These are phyloP conservation scores for Brachyrhaphis roseni DNA, from an alignment of 2,797 vertebrate species.

Conservation along the genomic window DNA sequence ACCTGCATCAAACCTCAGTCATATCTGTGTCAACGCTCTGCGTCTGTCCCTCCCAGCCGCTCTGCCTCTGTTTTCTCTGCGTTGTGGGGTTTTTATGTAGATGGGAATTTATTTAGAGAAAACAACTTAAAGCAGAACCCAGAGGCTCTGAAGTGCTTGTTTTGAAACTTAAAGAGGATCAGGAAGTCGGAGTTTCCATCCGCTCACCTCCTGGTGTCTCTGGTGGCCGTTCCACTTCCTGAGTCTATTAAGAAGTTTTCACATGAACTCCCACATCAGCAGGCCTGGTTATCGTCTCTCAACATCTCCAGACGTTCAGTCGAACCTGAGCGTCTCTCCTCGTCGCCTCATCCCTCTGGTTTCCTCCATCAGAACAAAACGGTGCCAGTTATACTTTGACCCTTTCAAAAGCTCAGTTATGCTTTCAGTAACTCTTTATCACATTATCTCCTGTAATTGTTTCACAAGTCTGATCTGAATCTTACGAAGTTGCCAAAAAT, in stretches of 20 bases:
- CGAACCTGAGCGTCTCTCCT: constrained; percentile 41
- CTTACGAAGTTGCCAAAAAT: background rate
- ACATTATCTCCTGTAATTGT: constrained; percentile 64
- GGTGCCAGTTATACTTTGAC: background rate
- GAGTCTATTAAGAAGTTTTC: constrained; percentile 74
- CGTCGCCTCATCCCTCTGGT: background rate
- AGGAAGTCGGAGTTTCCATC: constrained; percentile 56
- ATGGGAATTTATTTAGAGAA: constrained; percentile 53
- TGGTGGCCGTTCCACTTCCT: constrained; percentile 61
- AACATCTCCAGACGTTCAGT: constrained; percentile 44
- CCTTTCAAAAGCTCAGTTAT: constrained; percentile 1
- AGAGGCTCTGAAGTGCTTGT: constrained; percentile 24
- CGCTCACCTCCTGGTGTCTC: constrained; percentile 54
- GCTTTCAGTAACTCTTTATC: constrained; percentile 63
- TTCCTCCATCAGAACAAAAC: background rate
- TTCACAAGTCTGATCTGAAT: constrained; percentile 47
- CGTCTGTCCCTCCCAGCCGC: constrained; percentile 11
- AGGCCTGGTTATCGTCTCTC: constrained; percentile 72
- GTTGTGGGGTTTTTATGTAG: constrained; percentile 58
- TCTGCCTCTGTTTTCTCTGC: constrained; percentile 26
- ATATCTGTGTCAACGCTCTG: constrained; percentile 17
- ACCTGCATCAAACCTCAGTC: constrained; percentile 67
- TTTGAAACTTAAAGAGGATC: constrained; percentile 30
- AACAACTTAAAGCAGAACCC: constrained; percentile 18
- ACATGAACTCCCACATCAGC: constrained; percentile 65